Base-by-base conservation (phyloP, 2,113 vertebrate species). In the Hemicordylus capensis region DNA sequence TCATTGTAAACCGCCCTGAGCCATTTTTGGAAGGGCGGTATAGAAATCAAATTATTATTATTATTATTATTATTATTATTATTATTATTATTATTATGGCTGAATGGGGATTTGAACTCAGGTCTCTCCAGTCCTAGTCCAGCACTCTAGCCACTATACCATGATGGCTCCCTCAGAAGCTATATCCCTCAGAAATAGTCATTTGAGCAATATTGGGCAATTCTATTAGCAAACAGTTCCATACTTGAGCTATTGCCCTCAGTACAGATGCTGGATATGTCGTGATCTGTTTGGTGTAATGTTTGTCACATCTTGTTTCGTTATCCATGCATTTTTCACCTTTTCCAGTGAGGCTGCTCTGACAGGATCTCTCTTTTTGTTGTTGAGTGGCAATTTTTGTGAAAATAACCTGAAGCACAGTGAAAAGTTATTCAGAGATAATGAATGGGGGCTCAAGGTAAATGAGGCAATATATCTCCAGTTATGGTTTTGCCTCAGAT, bases 341-440 rank as follows among this genome's bases (percentile, higher is more conserved):
- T 92, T 89, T 91, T 74, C 93, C 91, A 94, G 24, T 77, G 22
- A 0, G 86, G 39, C 42, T 72, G 44, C 11, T 46, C 69, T n/a
- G n/a, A n/a, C n/a, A n/a, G n/a, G n/a, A n/a, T 46, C 42, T 72
- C 24, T 24, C 24, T 72, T 76, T 76, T 88, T 54, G n/a, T 91
- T 93, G 92, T 94, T 93, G 91, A 92, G 88, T 92, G 89, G 87
- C 93, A 93, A 92, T 93, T 81, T 94, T 91, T 79, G 85, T 59
- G 89, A 89, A 91, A 93, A 93, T 89, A 77, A 93, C 91, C 90
- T 51, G 56, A 69, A 51, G n/a, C 85, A 69, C 88, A 91, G 86
- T 89, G 92, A 89, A 93, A 84, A 89, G 82, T 92, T 93, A 94
- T 94, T 93, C 88, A 89, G 86, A 91, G 90, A 85, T 58, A 94